A percentile compares a stretch with the other conserved stretches of the same genome.
Conservation (phyloP, 2,888 invertebrate species). For the Hirtodrosophila histrioides region DNA sequence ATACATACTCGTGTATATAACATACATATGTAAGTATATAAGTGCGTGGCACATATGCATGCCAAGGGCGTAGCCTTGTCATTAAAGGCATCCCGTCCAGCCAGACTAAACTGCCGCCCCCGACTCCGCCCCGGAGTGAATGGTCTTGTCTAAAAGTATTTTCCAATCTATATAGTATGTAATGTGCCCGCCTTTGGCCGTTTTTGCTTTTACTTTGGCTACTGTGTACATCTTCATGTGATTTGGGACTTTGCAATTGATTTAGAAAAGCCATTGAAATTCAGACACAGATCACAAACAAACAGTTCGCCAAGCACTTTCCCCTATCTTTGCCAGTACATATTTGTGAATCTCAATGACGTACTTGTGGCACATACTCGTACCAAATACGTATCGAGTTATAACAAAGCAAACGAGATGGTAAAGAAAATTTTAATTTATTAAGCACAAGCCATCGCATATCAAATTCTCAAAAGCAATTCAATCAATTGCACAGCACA, state of each 20-base stretch:
- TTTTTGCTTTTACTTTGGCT: conserved; percentile 31
- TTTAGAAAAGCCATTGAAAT: conserved; percentile 50
- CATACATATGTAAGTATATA: conserved; percentile 1
- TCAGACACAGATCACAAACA: conserved; percentile 19
- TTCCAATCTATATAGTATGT: conserved; percentile 22
- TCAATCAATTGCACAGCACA: conserved; percentile 12
- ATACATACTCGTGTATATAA: background rate
- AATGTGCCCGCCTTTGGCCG: conserved; percentile 38
- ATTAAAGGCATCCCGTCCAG: conserved; percentile 30
- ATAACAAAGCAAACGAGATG: conserved; percentile 8
- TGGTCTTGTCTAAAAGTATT: conserved; percentile 26
- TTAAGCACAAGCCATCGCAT: conserved; percentile 15
- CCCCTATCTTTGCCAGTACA: conserved; percentile 1
- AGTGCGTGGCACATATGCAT: conserved; percentile 26
- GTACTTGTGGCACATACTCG: too few species aligned
- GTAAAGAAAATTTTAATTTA: conserved; percentile 24
- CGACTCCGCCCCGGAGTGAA: background rate
- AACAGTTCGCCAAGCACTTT: conserved; percentile 2
- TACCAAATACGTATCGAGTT: background rate
- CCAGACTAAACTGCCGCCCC: background rate
- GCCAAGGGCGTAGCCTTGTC: conserved; percentile 16
- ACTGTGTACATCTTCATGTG: conserved; percentile 35
- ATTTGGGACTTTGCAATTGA: conserved; percentile 58
- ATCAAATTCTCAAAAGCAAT: conserved; percentile 28
- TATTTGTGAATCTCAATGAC: too few species aligned